Conservation (phyloP, 2,797 vertebrate genomes). For the Coracias cyanogaster region DNA sequence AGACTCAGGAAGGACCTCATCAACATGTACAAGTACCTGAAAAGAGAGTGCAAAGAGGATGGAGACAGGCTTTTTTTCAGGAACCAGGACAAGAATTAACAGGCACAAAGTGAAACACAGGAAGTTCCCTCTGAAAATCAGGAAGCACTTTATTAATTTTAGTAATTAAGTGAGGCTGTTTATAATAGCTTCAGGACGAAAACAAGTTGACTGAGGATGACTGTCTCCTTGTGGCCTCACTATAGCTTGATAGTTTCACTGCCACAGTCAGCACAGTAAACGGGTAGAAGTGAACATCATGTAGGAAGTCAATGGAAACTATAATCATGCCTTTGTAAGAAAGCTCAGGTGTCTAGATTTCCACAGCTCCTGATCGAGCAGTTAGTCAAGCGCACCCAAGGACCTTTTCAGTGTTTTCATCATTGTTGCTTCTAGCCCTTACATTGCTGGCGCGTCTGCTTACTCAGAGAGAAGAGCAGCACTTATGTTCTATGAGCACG, state of each 20-base stretch:
- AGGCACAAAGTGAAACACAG: neutral
- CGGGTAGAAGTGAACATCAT: fast-evolving
- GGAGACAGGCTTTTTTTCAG: neutral
- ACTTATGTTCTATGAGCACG: fast-evolving
- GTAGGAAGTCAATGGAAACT: neutral
- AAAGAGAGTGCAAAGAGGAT: neutral
- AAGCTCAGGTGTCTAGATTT: neutral
- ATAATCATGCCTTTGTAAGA: neutral
- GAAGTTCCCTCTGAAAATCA: neutral
- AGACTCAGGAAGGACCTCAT: neutral
- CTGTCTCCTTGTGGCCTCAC: neutral
- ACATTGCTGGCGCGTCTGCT: fast-evolving
- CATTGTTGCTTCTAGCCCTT: neutral
- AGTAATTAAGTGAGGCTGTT: neutral
- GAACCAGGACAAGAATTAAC: neutral
- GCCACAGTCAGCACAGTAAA: neutral
- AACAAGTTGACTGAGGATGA: neutral
- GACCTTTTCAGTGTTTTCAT: neutral
- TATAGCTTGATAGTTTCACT: neutral
- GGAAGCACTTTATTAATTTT: neutral
- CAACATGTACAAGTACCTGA: neutral
- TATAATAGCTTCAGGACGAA: neutral
- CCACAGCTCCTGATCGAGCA: neutral
- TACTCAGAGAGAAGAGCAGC: neutral
- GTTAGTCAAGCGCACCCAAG: neutral